Conservation (phyloP, 1,140 invertebrate species). For the Hestina assimilis region DNA sequence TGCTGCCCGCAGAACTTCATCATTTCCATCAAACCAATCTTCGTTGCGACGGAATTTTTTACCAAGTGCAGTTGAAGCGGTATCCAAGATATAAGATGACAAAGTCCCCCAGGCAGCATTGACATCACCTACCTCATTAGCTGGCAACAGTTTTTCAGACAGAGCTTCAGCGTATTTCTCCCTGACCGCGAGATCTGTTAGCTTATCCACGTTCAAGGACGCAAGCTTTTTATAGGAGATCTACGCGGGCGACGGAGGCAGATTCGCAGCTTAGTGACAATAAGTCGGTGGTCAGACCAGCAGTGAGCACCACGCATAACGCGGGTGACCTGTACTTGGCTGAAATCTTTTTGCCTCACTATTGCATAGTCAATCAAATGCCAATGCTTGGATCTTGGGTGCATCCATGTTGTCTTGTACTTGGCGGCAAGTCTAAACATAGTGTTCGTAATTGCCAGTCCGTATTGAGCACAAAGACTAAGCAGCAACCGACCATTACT, state of each 20-base stretch:
- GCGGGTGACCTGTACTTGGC: not conserved
- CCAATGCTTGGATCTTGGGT: too few species aligned
- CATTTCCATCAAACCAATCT: conserved; percentile 37
- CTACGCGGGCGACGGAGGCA: not conserved
- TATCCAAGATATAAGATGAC: too few species aligned
- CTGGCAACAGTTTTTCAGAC: too few species aligned
- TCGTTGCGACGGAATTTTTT: not conserved
- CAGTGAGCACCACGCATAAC: too few species aligned
- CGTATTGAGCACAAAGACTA: too few species aligned
- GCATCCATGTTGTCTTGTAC: too few species aligned
- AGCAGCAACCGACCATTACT: too few species aligned
- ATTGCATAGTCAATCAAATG: not conserved
- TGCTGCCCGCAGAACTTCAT: conserved; percentile 19
- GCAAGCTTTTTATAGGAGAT: not conserved
- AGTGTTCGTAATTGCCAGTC: too few species aligned
- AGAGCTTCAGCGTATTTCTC: not conserved
- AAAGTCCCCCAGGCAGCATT: too few species aligned
- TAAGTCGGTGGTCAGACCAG: not conserved
- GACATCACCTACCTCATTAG: too few species aligned
- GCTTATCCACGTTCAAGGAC: not conserved
- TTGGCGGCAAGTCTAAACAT: too few species aligned
- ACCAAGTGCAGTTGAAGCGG: conserved; percentile 14
- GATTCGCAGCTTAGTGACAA: not conserved
- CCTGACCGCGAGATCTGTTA: not conserved
- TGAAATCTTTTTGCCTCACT: not conserved